Base-by-base conservation (phyloP, 2,113 vertebrate genomes). In the Fulmarus glacialis region DNA sequence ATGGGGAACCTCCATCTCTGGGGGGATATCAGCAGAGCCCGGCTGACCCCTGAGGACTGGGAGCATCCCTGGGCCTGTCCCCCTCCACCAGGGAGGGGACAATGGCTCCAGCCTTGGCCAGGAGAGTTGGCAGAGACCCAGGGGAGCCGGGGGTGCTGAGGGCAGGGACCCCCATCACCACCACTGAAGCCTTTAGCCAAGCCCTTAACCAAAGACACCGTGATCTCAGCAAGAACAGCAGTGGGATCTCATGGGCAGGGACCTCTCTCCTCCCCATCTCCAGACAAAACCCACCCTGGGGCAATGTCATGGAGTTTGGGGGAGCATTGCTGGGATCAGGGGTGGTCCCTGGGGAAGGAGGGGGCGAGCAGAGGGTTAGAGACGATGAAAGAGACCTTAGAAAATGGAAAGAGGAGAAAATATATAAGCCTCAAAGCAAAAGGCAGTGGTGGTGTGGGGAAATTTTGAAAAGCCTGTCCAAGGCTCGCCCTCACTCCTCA, bases 1-100 rank as follows among this genome's bases (percentile, higher is more conserved):
- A 7, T 0, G 0, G 22, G 27, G 59, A 43, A 36, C 21, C 2
- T 53, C 40, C 32, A 7, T 12, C 43, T 45, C 62, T 0, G 5
- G 3, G 22, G 5, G 9, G 8, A 8, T 11, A 27, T 7, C 79
- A 48, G 43, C 15, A 70, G 34, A 45, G 50, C 20, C 86, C 34
- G 67, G 58, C 26, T 24, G 19, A 73, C 4, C 22, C 15, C 19
- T 2, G 34, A 81, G 55, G 87, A 26, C 36, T 22, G 34, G 47
- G 9, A 79, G 59, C 50, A 82, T 7, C 80, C 3, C 50, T 32
- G 27, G 45, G 27, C 16, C 32, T 52, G 18, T 72, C 18, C 43
- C 5, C 5, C 3, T 56, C 43, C 58, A 34, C 6, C 43, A 42
- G 4, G 18, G 20, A 95, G 15, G 55, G 32, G 15, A 66, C 72